phyloP scores from a whole-genome alignment of 2,797 vertebrate species.

The Synaphobranchus kaupii region DNA sequence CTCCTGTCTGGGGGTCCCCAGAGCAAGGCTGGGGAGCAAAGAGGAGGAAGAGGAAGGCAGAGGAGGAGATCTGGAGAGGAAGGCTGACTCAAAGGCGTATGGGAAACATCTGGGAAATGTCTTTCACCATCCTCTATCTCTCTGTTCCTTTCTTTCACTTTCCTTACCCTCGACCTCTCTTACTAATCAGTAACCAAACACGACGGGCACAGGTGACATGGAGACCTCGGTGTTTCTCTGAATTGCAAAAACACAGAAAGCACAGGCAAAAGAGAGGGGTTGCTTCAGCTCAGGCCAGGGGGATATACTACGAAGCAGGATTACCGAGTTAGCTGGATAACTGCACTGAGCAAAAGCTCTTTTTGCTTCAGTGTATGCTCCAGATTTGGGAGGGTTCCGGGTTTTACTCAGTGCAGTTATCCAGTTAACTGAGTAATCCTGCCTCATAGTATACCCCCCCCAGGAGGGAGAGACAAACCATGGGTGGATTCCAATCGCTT shows the following conservation, averaged over 20 bases:
- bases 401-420: no score
- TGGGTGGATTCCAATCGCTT: no score
- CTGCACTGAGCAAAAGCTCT: no score
- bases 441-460: no score
- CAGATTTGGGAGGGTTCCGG: no score
- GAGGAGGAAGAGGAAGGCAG: not conserved
- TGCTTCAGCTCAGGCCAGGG: not conserved
- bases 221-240: not conserved
- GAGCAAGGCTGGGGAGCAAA: constrained; percentile 62
- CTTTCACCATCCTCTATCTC: not conserved
- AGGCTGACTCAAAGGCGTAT: not conserved
- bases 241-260: not conserved
- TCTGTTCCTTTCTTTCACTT: not conserved
- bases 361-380: no score
- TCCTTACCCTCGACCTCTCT: not conserved
- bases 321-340: no score
- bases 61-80: not conserved
- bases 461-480: no score
- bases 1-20: constrained; percentile 84
- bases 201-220: not conserved
- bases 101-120: not conserved
- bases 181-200: not conserved
- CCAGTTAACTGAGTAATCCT: no score
- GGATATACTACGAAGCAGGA: no score
- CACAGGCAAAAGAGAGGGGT: not conserved